Evolutionary conservation across 2,888 invertebrate species (phyloP).

Genomic region (Listrodromus nycthemerus): DNA sequence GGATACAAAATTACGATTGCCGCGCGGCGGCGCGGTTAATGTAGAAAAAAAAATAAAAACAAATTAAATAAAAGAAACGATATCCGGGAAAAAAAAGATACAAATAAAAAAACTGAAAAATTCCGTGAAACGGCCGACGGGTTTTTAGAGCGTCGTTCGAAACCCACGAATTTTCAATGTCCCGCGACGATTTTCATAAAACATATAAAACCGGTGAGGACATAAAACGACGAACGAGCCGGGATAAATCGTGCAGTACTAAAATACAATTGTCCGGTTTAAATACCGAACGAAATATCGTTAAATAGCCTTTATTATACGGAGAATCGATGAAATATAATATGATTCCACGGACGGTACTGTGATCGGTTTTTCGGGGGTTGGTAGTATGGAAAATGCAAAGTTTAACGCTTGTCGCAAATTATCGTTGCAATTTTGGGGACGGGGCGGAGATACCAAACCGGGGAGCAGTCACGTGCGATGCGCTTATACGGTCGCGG

Average conservation of each 20-base stretch:
- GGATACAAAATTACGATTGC: slow-evolving; percentile 79
- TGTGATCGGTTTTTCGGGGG: slow-evolving; percentile 51
- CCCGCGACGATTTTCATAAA: slow-evolving; percentile 28
- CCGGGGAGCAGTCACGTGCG: slow-evolving; percentile 21
- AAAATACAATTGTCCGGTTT: slow-evolving; percentile 53
- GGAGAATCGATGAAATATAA: slow-evolving; percentile 55
- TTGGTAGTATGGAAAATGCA: slow-evolving; percentile 37
- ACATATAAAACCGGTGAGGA: slow-evolving; percentile 26
- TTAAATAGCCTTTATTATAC: slow-evolving; percentile 60
- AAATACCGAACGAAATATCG: slow-evolving; percentile 54
- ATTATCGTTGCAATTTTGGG: slow-evolving; percentile 55
- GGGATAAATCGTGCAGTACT: slow-evolving; percentile 44
- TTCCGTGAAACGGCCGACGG: background rate
- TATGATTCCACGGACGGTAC: slow-evolving; percentile 44
- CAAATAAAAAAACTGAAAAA: background rate
- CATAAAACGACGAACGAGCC: slow-evolving; percentile 31
- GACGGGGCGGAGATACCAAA: slow-evolving; percentile 5
- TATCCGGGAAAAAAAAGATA: background rate
- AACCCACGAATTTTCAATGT: slow-evolving; percentile 7
- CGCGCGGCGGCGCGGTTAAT: slow-evolving; percentile 36
- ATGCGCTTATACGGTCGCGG: background rate
- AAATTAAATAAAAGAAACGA: slow-evolving; percentile 1
- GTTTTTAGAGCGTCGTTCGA: slow-evolving; percentile 27
- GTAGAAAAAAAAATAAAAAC: slow-evolving; percentile 2
- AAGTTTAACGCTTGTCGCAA: slow-evolving; percentile 62